Evolutionary conservation across 2,797 vertebrate species (phyloP), one percentile per base, ranked within the genome.

Genomic region (Odontamblyopus rebecca): DNA sequence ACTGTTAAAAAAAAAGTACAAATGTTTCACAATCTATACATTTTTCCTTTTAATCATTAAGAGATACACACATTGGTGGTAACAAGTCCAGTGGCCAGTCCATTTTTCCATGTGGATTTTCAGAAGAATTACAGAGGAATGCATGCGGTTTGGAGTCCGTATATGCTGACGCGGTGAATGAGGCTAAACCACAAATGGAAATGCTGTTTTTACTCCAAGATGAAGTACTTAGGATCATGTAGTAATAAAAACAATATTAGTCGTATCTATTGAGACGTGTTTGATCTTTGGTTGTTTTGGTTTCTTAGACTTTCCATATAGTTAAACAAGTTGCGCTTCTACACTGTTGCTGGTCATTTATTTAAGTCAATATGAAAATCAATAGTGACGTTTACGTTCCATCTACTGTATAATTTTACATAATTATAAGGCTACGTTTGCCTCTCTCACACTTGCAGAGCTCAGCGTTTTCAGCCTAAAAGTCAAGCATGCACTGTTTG

Each of bases 101-200:
- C 69, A 48, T 75, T 85, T 90, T 88, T 12, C 85, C 83, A 80
- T 74, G 72, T 68, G 44, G 77, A 81, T 70, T 74, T 82, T 80
- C 67, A 64, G 68, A 77, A 59, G 74, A 82, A 78, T 80, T 80
- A 44, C 19, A 60, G 54, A 76, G 68, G 73, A 83, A 76, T 18
- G 50, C 16, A 19, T 67, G 70, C 82, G 71, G 76, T 68, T 68
- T 61, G 12, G 67, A 70, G 56, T 32, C 73, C 27, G 56, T 15
- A 81, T 74, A 84, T 56, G 63, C 72, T 41, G 44, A 48, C 44
- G 15, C 44, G 15, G 13, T 48, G 3, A 78, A 87, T 82, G 85
- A 81, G 87, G 86, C 69, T 67, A 30, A 77, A 84, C 87, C 87
- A 70, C 88, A 83, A 74, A 85, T 53, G 76, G 75, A 89, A 71